Base-by-base conservation (phyloP, 1,140 invertebrate species). In the Hyles euphorbiae region DNA sequence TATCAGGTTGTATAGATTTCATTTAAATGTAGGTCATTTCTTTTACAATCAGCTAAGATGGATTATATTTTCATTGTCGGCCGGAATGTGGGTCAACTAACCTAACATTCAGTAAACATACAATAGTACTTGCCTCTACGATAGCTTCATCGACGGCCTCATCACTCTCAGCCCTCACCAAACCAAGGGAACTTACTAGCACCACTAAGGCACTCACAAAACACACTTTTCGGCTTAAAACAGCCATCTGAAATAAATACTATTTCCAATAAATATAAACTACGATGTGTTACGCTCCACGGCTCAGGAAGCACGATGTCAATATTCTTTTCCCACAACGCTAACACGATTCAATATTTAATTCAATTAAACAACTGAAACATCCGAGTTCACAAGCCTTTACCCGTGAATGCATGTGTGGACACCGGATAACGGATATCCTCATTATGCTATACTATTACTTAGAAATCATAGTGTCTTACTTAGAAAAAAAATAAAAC, bases 211-310 rank as follows among this genome's bases (percentile, higher is more conserved):
- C 67, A 72, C 75, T 69, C 8, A 67, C 45, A 53, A 78, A 50
- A 58, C 64, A 75, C 54, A 81, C 9, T 56, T 67, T 72, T 63
- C 63, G 59, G 58, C 68, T 75, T 61, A 77, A 67, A 49, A 68
- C 67, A 78, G 81, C 79, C 85, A 88, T 88, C 84, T 88, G 77
- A 61, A 88, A 83, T 60, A 60, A 63, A 34, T 8, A 12, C 43
- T 22, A 22, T 44, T 12, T 53, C 22, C 43, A 7, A 34, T 3
- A 34, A 52, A 22, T 52, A 22, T 3, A 52, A 3, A 34, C 10
- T 34, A n/a, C n/a, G 3, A 33, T 11, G 34, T 34, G 50, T 34
- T 52, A 10, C 34, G 8, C 50, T 34, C 5, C 50, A 33, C 50
- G 50, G 4, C 36, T 5, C 36, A 40, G 36, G 4, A 40, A 40